Base-by-base conservation (phyloP, 2,113 vertebrate genomes). In the Rhizomys pruinosus region DNA sequence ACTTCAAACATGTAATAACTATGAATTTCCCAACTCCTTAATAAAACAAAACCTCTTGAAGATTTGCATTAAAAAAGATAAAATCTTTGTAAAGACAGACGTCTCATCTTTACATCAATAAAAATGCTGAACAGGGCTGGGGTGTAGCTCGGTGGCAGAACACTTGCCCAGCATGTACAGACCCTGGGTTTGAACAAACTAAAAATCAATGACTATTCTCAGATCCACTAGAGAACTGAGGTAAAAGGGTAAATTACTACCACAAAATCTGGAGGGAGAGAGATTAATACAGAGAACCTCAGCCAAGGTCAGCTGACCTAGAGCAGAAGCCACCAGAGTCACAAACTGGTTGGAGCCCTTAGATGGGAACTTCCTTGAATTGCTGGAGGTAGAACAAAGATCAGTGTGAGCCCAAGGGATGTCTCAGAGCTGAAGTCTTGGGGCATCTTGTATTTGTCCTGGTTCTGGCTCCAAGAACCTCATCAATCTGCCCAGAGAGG, bases 51-150 rank as follows among this genome's bases (percentile, higher is more conserved):
- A 64, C 3, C 13, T 64, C 16, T 29, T 74, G 44, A 47, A 87
- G 32, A 90, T 42, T 37, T 69, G 13, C n/a, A 78, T 77, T 89
- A n/a, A n/a, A n/a, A n/a, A n/a, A n/a, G n/a, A n/a, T n/a, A n/a
- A n/a, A n/a, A n/a, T n/a, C n/a, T n/a, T n/a, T n/a, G n/a, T 64
- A 84, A 96, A 91, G 22, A 47, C 64, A 12, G 8, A 82, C 68
- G 8, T 64, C 59, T 16, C 37, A 78, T 32, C 10, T 27, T 76
- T 74, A 69, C 0, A 78, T 59, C 59, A 93, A 61, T 16, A 88
- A 95, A 69, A 95, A 52, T n/a, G n/a, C 25, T 84, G 32, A 92
- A 69, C 63, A 94, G 34, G 57, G 3, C 25, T 92, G 4, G 57
- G 9, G 20, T 80, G 10, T 55, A 55, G 22, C 42, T 72, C 52